Evolutionary conservation across 2,888 invertebrate genomes (phyloP).

Genomic region (Lithophane socia): DNA sequence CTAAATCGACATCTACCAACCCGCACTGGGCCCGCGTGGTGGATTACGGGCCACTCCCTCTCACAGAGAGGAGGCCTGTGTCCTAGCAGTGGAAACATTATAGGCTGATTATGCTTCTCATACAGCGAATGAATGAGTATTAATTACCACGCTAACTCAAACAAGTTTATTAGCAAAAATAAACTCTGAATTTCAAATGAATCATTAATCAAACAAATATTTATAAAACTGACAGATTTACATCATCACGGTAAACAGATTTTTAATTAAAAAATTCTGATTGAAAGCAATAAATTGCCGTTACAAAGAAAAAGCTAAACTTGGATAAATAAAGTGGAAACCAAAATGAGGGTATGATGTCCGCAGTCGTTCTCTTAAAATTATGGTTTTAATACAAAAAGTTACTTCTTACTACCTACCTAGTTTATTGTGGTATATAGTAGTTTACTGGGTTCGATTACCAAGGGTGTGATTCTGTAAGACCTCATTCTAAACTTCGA

Average conservation of each 20-base stretch:
- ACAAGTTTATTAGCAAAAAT: background rate
- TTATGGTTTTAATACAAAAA: conserved; percentile 18
- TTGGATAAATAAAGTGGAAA: conserved; percentile 21
- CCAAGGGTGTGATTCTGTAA: too few relatives aligned
- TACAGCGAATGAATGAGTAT: too few relatives aligned
- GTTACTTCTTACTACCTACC: background rate
- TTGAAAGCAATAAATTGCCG: background rate
- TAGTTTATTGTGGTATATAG: too few relatives aligned
- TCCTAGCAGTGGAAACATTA: too few relatives aligned
- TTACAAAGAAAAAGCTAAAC: background rate
- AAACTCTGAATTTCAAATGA: conserved; percentile 1
- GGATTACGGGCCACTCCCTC: too few relatives aligned
- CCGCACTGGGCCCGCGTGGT: too few relatives aligned
- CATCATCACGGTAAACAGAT: conserved; percentile 11
- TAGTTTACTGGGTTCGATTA: too few relatives aligned
- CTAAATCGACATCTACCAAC: too few relatives aligned
- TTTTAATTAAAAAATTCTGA: conserved; percentile 24
- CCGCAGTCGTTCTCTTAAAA: background rate
- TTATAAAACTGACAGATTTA: background rate
- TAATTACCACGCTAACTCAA: too few relatives aligned
- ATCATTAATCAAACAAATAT: background rate
- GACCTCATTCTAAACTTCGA: too few relatives aligned
- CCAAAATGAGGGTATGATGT: background rate
- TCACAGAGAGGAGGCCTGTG: too few relatives aligned
- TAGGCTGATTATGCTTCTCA: too few relatives aligned